Evolutionary conservation across 2,113 vertebrate genomes (phyloP), one percentile per base, ranked within the genome.

Genomic region (Megalops atlanticus): DNA sequence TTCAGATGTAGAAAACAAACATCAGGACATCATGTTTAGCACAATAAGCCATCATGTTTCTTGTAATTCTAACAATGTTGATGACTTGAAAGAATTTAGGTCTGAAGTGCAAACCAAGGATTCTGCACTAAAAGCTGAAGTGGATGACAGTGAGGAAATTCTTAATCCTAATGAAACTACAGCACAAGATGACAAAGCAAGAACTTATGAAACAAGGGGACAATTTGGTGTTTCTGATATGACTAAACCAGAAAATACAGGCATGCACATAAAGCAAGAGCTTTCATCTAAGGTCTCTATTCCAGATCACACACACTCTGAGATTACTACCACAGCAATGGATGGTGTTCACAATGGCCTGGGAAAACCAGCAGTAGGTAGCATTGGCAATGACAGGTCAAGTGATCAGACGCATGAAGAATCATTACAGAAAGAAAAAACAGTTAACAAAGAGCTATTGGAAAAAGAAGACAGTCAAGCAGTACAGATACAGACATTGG

Each of bases 91-190:
- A 79, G 49, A 47, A 78, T 40, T 3, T 36, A 77, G 2, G 0
- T 24, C 27, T 7, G 72, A 75, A 38, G 35, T 33, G 45, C 49
- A 74, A 21, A 24, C 0, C 1, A 16, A 49, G 3, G 6, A 35
- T 78, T 58, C 69, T 24, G 49, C 58, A 74, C 73, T 82, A 70
- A 80, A 86, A 35, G 27, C 39, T 31, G 80, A 33, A 72, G 49
- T 84, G 6, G 24, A 41, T 0, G 41, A 80, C 80, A 75, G 16
- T 77, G 84, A 87, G 24, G 31, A 3, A 24, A 70, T 58, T 15
- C 21, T 58, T 49, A 84, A 88, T 76, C 81, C 73, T 5, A n/a
- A 77, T 76, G 79, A 83, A 78, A 0, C 81, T 74, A 78, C 75
- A 78, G 3, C 14, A 35, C 14, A 47, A 0, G 31, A 24, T 27